Evolutionary conservation across 2,113 vertebrate species (phyloP), one percentile per base, ranked within the genome.

Genomic region (Tachysurus fulvidraco): DNA sequence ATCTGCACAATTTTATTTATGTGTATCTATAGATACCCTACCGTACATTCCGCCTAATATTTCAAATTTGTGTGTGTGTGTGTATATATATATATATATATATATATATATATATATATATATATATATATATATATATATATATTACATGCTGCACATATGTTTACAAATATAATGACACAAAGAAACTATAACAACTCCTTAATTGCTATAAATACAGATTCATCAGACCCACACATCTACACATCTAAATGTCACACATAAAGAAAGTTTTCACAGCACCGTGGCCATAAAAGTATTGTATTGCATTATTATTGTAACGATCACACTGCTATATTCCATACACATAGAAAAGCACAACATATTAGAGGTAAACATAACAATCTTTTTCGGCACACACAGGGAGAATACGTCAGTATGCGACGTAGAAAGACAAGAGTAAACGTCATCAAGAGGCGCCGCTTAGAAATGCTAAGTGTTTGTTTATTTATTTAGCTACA

Each of bases 401-500:
- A 55, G 28, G 2, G 54, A 12, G 16, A 10, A 55, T 7, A 23
- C 28, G 14, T 55, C 52, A 57, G n/a, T 55, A 30, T 30, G 76
- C 52, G 76, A 17, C 74, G n/a, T 4, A 23, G 23, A 19, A 41
- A 36, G n/a, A 62, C n/a, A 36, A 41, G 5, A 50, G 14, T 1
- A 4, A 10, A 0, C 55, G 55, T 81, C 78, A 81, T 81, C 55
- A 44, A 36, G 13, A 41, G 30, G 78, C 78, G 78, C 78, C 55
- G 78, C 4, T 55, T 80, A 14, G 54, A 6, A 23, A 59, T 81
- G 52, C 69, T n/a, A n/a, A 59, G 12, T 74, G 69, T 57, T 86
- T 74, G 69, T 57, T 86, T 50, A 55, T 54, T 41, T 85, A 21
- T 54, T 67, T 82, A 52, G 65, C 57, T 65, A 8, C 8, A 28